Base-by-base conservation (phyloP, 1,140 invertebrate genomes). In the Helicoverpa armigera region DNA sequence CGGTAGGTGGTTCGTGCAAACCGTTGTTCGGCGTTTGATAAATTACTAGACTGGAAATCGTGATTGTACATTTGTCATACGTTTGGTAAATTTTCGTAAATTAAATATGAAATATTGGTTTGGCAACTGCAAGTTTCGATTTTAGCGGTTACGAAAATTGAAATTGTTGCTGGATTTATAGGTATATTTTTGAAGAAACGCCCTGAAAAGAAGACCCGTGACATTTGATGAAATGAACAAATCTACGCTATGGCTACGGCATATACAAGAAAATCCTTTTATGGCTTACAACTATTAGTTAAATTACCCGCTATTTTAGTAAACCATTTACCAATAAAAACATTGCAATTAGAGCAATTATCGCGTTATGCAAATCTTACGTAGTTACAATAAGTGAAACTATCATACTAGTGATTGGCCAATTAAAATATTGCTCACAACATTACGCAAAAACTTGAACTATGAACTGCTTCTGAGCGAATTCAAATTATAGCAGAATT, bases 381-480 rank as follows among this genome's bases (percentile, higher is more conserved):
- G 29, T 54, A 54, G 48, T 51, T 76, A 77, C 61, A 65, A 77
- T 77, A 54, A 77, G 75, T 77, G 75, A 77, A 77, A 77, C 61
- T 51, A 65, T 50, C 56, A 14, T 65, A 4, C 58, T 35, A 31
- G 60, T 67, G 60, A 77, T 77, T 77, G 60, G 61, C 75, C 75
- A 77, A 77, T 77, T 77, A 80, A 80, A 73, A 29, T 51, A 72
- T 70, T 61, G 78, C 56, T 63, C 51, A 77, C 35, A 77, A 77
- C 23, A 77, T 77, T 73, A 72, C 69, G 69, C 69, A 72, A 80
- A 79, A 53, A 43, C 54, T 60, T 83, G 83, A 85, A 83, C 82
- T 83, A 58, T 83, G 84, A 85, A 86, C 82, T 56, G 81, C 82
- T 87, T 84, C 73, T 82, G 80, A 87, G 75, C 75, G 70, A 81